Evolutionary conservation across 2,888 invertebrate species (phyloP), one percentile per base, ranked within the genome.

Genomic region (Notocelia uddmanniana): DNA sequence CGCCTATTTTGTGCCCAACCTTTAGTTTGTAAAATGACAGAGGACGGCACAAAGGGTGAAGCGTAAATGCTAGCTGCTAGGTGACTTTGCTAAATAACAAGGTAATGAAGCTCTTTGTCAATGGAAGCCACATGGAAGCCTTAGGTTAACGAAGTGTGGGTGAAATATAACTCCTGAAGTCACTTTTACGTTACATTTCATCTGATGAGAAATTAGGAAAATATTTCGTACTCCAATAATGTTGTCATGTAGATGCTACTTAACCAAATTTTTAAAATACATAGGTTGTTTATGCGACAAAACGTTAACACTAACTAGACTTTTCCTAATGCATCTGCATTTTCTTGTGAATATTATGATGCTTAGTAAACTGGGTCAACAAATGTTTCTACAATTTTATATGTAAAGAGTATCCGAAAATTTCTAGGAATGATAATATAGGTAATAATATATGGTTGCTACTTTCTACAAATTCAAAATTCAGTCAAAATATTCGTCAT

Each of bases 81-180:
- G 37, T 57, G 60, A 26, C 23, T 45, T 45, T 50, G n/a, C 23
- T 31, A 45, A 58, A 70, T 59, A 66, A 66, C 70, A 67, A 18
- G 67, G 67, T 54, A 60, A 67, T 60, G 60, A 31, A 41, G 8
- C 54, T 31, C 58, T 69, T 60, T 69, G 69, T 50, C 34, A 59
- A 58, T 26, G 67, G 45, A 64, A 37, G n/a, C 64, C 54, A 34
- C n/a, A 58, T 26, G 67, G 45, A 64, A 37, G n/a, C 64, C 54
- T 52, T 21, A 54, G 18, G 52, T 23, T 34, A 15, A 54, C n/a
- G 11, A 18, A 18, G 48, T 18, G 23, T 3, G 45, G 10, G 26
- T 13, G 13, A 48, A 62, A 50, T 31, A 18, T 26, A 2, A 8
- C 1, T 6, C 45, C n/a, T n/a, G n/a, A n/a, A 45, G 45, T 45